A percentile compares a stretch with the other conserved stretches of the same genome.
These are phyloP conservation scores for Platorchestia sp. DNA, from an alignment of 1,140 invertebrate genomes.

Conservation along the genomic window DNA sequence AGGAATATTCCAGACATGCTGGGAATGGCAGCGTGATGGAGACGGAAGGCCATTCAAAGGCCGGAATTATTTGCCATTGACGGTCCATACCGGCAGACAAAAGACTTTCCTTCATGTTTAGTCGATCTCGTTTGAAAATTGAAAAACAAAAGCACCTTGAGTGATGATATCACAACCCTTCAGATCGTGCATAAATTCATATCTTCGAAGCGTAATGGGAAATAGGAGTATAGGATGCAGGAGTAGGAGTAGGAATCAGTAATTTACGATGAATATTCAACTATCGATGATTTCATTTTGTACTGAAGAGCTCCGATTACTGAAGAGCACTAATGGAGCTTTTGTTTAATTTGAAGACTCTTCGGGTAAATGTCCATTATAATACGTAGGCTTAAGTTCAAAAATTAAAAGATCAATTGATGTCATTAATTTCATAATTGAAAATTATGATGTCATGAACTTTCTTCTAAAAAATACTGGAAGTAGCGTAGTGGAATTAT, in stretches of 20 bases:
- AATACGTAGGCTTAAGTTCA: not conserved
- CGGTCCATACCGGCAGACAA: not conserved
- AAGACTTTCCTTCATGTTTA: not conserved
- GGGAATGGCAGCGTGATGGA: not conserved
- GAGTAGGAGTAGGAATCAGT: not conserved
- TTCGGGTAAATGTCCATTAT: not conserved
- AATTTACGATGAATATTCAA: not conserved
- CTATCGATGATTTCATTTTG: not conserved
- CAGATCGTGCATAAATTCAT: not conserved
- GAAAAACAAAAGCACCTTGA: too few species aligned
- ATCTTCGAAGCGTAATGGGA: not conserved
- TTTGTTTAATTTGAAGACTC: not conserved
- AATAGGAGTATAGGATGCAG: too few species aligned
- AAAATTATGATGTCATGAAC: too few species aligned
- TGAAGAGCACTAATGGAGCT: too few species aligned
- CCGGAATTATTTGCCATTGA: not conserved
- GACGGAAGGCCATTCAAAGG: not conserved
- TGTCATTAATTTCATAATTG: too few species aligned
- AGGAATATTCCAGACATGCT: conserved; percentile 5
- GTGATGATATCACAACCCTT: too few species aligned
- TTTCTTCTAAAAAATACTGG: too few species aligned
- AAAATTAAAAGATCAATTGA: too few species aligned
- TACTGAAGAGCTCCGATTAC: too few species aligned
- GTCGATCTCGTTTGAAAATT: not conserved
- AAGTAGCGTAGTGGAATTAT: too few species aligned